Evolutionary conservation across 1,140 invertebrate genomes (phyloP), one percentile per base, ranked within the genome.

Genomic region (Euschistus heros): DNA sequence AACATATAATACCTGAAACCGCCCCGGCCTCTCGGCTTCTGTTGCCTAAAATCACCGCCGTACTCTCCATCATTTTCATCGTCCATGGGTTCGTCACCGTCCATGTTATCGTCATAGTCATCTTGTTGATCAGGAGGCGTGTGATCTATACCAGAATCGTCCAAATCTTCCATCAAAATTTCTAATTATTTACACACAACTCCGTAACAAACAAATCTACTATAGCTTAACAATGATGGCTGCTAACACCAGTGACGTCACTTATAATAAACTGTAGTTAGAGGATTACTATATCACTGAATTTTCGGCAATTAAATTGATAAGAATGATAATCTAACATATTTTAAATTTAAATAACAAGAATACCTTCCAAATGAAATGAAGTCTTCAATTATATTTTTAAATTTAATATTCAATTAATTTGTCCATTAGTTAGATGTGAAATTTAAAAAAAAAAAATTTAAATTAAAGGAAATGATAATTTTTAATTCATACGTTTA

Each of bases 1-100:
- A 18, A 14, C 3, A 8, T 8, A 54, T 52, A 54, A 47, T 66
- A 85, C 77, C 82, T 81, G 72, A 82, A 84, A 42, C 78, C 80
- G 66, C 77, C 77, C 62, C 81, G 76, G 64, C 80, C 78, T 68
- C 79, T 74, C 66, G 77, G 42, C 42, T 62, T 64, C 13, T 52
- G 66, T 24, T 37, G 60, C 20, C 62, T 62, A 13, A 60, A 62
- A 20, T 66, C 63, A 26, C 62, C 60, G 59, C 63, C 64, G 24
- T 65, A 67, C 20, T 69, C 68, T 30, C 66, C 66, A 17, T 63
- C 62, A 37, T 65, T 66, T 27, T 69, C 68, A 22, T 65, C 62
- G 22, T 62, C 54, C 66, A 69, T 67, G 17, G 54, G 57, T 30
- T 67, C 67, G 42, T 67, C 66, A 10, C 65, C 67, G 22, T 67